Base-by-base conservation (phyloP, 2,888 invertebrate species). In the Acrobasis repandana region DNA sequence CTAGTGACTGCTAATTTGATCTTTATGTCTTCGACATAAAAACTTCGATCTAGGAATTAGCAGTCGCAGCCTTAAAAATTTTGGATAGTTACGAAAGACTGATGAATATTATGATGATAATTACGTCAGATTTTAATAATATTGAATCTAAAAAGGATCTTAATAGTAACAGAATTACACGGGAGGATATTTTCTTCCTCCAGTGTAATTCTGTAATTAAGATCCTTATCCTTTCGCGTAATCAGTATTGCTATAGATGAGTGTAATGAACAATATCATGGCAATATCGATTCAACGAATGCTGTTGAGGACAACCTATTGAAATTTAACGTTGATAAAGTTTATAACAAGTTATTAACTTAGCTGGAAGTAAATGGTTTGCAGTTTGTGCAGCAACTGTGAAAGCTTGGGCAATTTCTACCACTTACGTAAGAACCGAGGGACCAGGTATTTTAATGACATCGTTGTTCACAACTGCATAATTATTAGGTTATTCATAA, bases 321-420 rank as follows among this genome's bases (percentile, higher is more conserved):
- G 5, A 14, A 50, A 28, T 50, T 50, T 14, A 8, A 28, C 9
- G 14, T 5, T n/a, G 18, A 20, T 36, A 20, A 14, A n/a, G 54
- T 14, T 38, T 38, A 15, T n/a, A n/a, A 38, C 28, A 43, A 43
- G 43, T 43, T 43, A 43, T 51, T 57, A 52, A 57, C 56, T 61
- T 38, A 34, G 49, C 58, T 43, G n/a, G 38, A 20, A 58, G 54
- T 54, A 52, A 52, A 54, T 38, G 54, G 18, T 16, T 18, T 54
- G 20, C 14, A 43, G 54, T 54, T n/a, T 36, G 18, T 47, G 34
- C 48, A 47, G 47, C 47, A 58, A 10, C 52, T 60, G 62, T 52
- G 62, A 64, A 64, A 64, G 64, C 58, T 56, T 58, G 57, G 47
- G 56, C 16, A 11, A 60, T 62, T 61, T 58, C 52, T 57, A 61